Evolutionary conservation across 2,797 vertebrate genomes (phyloP).

Genomic region (Melanotaenia maccullochi): DNA sequence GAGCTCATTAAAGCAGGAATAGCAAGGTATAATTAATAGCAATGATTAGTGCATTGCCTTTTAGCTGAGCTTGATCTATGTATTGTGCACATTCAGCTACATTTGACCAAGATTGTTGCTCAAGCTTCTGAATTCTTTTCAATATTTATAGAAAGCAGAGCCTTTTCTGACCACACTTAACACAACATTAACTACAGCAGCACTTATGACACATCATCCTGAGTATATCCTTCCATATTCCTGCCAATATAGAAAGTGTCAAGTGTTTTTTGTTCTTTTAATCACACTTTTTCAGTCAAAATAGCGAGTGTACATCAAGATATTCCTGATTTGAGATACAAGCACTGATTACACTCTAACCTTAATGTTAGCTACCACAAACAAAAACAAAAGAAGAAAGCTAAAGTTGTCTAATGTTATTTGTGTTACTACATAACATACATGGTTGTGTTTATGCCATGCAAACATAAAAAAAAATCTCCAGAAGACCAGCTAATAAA

Average conservation of each 20-base stretch:
- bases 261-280: no score
- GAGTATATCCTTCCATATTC: not conserved
- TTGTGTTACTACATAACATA: not conserved
- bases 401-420: no score
- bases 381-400: no score
- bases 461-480: not conserved
- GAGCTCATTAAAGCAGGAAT: not conserved
- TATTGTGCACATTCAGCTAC: not conserved
- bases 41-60: not conserved
- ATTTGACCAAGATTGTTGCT: not conserved
- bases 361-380: no score
- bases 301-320: no score
- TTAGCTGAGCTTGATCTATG: slow-evolving; percentile 6
- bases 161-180: not conserved
- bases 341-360: no score
- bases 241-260: not conserved
- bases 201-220: not conserved
- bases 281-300: no score
- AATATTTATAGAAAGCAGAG: no score
- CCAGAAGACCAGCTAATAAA: no score
- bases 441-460: not conserved
- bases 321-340: no score
- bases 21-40: slow-evolving; percentile 1
- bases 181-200: not conserved
- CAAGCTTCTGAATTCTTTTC: not conserved